Evolutionary conservation across 2,113 vertebrate genomes (phyloP), one percentile per base, ranked within the genome.

Genomic region (Typhlomys cinereus): DNA sequence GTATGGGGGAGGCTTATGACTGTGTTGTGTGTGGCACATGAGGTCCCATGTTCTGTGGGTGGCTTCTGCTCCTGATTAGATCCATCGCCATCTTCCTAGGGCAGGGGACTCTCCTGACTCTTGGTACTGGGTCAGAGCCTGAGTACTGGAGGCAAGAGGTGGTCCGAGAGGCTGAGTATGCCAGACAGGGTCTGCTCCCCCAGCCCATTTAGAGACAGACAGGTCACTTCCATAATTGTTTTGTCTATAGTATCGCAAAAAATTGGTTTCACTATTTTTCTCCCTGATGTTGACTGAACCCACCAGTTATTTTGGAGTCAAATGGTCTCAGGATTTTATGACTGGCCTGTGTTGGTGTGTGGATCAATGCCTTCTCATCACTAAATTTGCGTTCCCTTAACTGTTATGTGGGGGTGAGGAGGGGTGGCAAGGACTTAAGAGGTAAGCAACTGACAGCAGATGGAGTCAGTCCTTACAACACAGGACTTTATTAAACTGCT

Each of bases 191-290:
- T 89, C 73, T 64, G 27, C 89, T 75, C 75, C 86, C 88, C 54
- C 59, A 46, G 64, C 79, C 91, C 91, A 74, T 71, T 50, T 34
- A 73, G 57, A 91, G 76, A 78, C 66, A 3, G n/a, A 50, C 7
- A 95, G 87, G 87, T 94, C 89, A 75, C 2, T 75, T 25, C 54
- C n/a, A 69, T 75, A 46, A 92, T 78, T 79, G 76, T 94, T 97
- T 95, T 97, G 96, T 94, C 96, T 95, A 44, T 88, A 31, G 90
- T 93, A 93, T 96, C 96, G 92, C 95, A 94, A 95, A 95, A 27
- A 90, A 67, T 70, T 70, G 89, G 76, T 66, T 41, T 46, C 80
- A 46, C 83, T 84, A 10, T 94, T 91, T 92, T 73, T 81, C 84
- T 41, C 46, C 20, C 5, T 54, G 44, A 57, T 46, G 61, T 18